A percentile compares a stretch with the other conserved stretches of the same genome.
These are phyloP conservation scores for Lepidostoma basale DNA, from an alignment of 1,140 invertebrate species.

Conservation along the genomic window DNA sequence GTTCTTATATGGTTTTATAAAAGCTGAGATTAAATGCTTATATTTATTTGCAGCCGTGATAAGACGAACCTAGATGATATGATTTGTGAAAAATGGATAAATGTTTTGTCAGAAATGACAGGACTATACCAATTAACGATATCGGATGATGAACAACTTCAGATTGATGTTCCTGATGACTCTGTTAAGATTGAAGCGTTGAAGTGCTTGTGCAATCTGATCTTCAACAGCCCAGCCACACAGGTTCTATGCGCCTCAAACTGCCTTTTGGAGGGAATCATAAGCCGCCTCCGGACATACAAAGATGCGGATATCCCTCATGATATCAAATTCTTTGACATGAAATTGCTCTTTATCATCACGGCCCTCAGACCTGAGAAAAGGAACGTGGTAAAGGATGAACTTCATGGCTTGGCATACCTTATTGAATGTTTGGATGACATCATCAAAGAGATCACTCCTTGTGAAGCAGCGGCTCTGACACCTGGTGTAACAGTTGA, in stretches of 20 bases:
- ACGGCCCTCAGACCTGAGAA: conserved; percentile 79
- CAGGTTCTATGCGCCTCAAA: conserved; percentile 74
- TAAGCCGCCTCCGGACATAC: conserved; percentile 76
- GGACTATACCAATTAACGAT: conserved; percentile 61
- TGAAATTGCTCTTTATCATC: conserved; percentile 86
- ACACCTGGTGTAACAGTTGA: conserved; percentile 47
- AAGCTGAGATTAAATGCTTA: neutral
- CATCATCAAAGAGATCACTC: conserved; percentile 63
- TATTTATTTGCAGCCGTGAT: conserved; percentile 68
- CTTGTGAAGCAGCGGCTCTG: conserved; percentile 38
- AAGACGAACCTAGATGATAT: conserved; percentile 74
- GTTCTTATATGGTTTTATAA: too few relatives aligned
- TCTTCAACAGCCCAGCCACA: conserved; percentile 79
- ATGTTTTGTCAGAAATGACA: conserved; percentile 68
- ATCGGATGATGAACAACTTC: conserved; percentile 48
- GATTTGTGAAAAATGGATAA: conserved; percentile 70
- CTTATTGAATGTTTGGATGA: conserved; percentile 81
- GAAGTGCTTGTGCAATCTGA: conserved; percentile 89
- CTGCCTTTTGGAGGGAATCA: conserved; percentile 73
- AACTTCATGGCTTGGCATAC: conserved; percentile 81
- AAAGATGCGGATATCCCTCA: conserved; percentile 62
- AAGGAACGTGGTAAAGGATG: conserved; percentile 73
- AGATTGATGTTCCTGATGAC: conserved; percentile 48
- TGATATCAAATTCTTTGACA: conserved; percentile 84
- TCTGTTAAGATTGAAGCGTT: conserved; percentile 73